These are phyloP conservation scores for Hypomesus transpacificus DNA, from an alignment of 2,113 vertebrate genomes.

Conservation along the genomic window DNA sequence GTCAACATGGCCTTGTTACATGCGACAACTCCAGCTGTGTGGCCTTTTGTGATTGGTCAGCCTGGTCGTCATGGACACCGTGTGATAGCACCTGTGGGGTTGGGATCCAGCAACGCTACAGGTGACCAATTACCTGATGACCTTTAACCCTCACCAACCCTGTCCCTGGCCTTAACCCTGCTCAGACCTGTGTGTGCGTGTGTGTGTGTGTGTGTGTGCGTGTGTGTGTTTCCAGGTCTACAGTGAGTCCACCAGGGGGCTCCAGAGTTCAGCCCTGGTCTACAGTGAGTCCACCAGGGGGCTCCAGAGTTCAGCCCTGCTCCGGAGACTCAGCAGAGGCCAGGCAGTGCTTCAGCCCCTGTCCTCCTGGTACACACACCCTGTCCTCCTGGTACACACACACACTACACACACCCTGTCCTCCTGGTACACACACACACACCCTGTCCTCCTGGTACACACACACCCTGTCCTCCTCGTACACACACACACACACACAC, in stretches of 20 bases:
- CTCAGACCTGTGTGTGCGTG: neutral
- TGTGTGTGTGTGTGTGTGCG: neutral
- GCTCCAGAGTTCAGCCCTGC: slow-evolving; percentile 64
- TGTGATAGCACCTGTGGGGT: slow-evolving; percentile 79
- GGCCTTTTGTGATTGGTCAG: slow-evolving; percentile 80
- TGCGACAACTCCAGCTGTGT: slow-evolving; percentile 73
- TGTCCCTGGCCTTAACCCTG: neutral
- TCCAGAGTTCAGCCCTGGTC: slow-evolving; percentile 71
- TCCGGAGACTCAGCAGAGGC: slow-evolving; percentile 73
- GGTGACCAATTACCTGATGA: slow-evolving; percentile 59
- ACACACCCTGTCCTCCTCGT: neutral
- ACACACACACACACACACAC: neutral
- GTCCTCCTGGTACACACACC: slow-evolving; percentile 65
- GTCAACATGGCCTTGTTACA: slow-evolving; percentile 69
- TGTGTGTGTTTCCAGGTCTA: slow-evolving; percentile 50
- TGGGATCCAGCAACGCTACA: slow-evolving; percentile 79
- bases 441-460: neutral
- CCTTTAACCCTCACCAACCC: neutral
- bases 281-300: slow-evolving; percentile 63
- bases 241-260: slow-evolving; percentile 70
- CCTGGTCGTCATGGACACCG: slow-evolving; percentile 83
- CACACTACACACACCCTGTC: neutral
- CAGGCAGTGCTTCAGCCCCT: slow-evolving; percentile 68
- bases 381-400: too few relatives aligned
- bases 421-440: neutral